Evolutionary conservation across 2,888 invertebrate species (phyloP).

Genomic region (Hirtodrosophila trivittata): DNA sequence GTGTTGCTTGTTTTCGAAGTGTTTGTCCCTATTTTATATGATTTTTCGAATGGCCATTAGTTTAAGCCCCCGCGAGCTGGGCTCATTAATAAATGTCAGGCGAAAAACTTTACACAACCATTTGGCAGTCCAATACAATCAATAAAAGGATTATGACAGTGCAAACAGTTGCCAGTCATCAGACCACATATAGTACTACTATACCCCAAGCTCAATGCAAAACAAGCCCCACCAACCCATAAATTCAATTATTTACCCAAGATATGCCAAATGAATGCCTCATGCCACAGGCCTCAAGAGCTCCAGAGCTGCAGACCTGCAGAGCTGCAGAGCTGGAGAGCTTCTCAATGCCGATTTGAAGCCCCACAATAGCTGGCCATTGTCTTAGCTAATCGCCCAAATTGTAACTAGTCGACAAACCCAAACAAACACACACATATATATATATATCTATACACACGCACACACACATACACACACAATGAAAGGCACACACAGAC

Average conservation of each 20-base stretch:
- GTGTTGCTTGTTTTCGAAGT: conserved; percentile 29
- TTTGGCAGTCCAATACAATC: conserved; percentile 72
- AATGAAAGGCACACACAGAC: background rate
- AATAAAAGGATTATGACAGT: conserved; percentile 78
- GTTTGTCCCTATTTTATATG: background rate
- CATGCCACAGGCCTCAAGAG: conserved; percentile 3
- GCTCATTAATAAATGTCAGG: conserved; percentile 69
- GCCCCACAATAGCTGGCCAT: conserved; percentile 67
- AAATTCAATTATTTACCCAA: conserved; percentile 63
- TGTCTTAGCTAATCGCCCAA: conserved; percentile 78
- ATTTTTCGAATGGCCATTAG: conserved; percentile 66
- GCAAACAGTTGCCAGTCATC: conserved; percentile 36
- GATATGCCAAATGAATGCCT: conserved; percentile 54
- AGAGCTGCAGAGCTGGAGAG: conserved; percentile 12
- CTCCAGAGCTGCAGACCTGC: conserved; percentile 28
- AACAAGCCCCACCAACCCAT: conserved; percentile 1
- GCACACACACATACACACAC: conserved; percentile 22
- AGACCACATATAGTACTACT: background rate
- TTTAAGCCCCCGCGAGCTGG: conserved; percentile 55
- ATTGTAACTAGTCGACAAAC: conserved; percentile 65
- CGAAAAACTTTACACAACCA: conserved; percentile 45
- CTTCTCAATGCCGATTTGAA: conserved; percentile 47
- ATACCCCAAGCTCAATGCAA: conserved; percentile 19
- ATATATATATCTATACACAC: conserved; percentile 7
- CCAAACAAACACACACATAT: conserved; percentile 26